Base-by-base conservation (phyloP, 2,797 vertebrate species). In the Ptychadena robeensis region DNA sequence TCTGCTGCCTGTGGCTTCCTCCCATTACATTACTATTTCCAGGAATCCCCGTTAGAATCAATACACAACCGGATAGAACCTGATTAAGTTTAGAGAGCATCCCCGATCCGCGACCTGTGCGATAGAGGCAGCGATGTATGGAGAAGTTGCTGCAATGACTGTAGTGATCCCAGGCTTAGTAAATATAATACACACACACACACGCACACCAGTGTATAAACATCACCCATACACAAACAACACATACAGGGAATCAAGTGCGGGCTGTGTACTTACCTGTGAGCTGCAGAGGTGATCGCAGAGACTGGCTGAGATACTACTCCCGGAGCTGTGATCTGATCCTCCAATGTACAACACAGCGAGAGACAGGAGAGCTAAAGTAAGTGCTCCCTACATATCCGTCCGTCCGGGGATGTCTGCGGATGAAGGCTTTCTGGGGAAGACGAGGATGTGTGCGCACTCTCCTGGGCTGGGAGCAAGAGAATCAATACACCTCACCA, bases 401-500 rank as follows among this genome's bases (percentile, higher is more conserved):
- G 70, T 73, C 69, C 69, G 70, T 73, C 69, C 69, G 34, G 38
- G 67, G 15, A 64, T 32, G 61, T 73, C 77, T 73, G 82, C 69
- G 61, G 75, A 68, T 79, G 82, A 79, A 40, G 65, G 68, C 57
- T 82, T 75, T 79, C 63, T 80, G 76, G 70, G 82, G 73, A 83
- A 74, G 69, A 31, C 63, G 77, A 71, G 64, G 70, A 40, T 80
- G 82, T 73, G 48, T 80, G 82, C 82, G 77, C 82, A 80, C 82
- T 80, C 77, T 85, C 63, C 82, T 63, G 82, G 82, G 82, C 82
- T 85, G 77, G 59, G 81, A 75, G 77, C 70, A 74, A 53, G 44
- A 76, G 65, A 82, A 86, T 86, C 85, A 83, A 82, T 86, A 79
- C 64, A 82, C 69, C 75, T 82, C 80, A 82, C 74, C 80, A 82